Evolutionary conservation across 2,797 vertebrate species (phyloP), one percentile per base, ranked within the genome.

Genomic region (Telmatherina bonti): DNA sequence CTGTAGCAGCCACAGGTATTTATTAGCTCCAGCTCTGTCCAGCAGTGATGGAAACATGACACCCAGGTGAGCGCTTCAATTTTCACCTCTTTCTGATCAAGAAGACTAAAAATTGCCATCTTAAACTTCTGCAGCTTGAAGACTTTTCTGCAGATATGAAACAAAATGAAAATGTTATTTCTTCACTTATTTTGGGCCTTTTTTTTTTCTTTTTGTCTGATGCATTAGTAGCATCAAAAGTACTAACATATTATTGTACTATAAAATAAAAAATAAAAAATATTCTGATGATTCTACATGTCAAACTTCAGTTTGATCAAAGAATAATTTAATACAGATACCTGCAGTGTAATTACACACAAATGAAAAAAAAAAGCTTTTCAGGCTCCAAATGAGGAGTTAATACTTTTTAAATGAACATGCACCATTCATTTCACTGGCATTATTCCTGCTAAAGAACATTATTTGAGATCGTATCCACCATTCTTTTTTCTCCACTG

Each of bases 391-490:
- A 57, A 38, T 60, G 9, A 0, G 8, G 20, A 22, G 43, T n/a
- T 47, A 47, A 10, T n/a, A n/a, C 11, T 7, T 64, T 7, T 4
- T n/a, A 36, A 12, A 20, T 10, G 61, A 30, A 8, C 73, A 61
- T 51, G n/a, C 27, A 22, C 26, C 45, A 27, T 52, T 9, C 24
- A 55, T 30, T 78, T 77, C 53, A 12, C 35, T 33, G 18, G 24
- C 68, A 69, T 75, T 83, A 49, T 76, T 78, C 47, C 62, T 47
- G 57, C 62, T 74, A n/a, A 89, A 83, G 60, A 41, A 66, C 68
- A 76, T 85, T 81, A 84, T 87, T 89, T 84, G 57, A 76, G 67
- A 43, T 85, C 74, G n/a, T 85, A 67, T 86, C 78, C 84, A 83
- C 83, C 88, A 81, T 81, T 83, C 74, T 82, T 43, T 61, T 78